Conservation (phyloP, 37 sponge, comb jelly and placozoan genomes). For the Beroe ovata region DNA sequence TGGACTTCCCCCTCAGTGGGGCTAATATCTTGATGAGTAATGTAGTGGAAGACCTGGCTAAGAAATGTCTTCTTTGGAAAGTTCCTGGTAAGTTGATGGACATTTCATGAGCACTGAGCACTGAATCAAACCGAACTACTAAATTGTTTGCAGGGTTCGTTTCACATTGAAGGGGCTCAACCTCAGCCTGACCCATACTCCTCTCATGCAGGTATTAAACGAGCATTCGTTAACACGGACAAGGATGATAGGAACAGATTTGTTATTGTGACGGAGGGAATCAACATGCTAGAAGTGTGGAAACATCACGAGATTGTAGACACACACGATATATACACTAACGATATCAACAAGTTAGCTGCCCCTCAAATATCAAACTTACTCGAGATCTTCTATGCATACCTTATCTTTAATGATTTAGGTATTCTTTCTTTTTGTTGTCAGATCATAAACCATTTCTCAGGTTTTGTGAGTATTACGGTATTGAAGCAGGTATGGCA, state of each 20-base stretch:
- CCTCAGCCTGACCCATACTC: neutral
- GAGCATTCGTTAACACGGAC: constrained; percentile 22
- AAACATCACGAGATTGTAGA: constrained; percentile 74
- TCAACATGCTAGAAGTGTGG: constrained; percentile 76
- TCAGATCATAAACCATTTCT: too few species aligned
- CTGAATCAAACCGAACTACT: too few species aligned
- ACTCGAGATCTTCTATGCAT: too few species aligned
- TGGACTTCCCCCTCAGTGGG: constrained; percentile 67
- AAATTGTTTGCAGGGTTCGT: neutral
- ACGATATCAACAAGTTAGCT: constrained; percentile 76
- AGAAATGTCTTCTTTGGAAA: constrained; percentile 33
- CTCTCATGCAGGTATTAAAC: constrained; percentile 52
- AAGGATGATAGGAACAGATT: neutral
- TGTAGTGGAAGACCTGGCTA: constrained; percentile 50
- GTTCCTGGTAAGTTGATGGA: neutral
- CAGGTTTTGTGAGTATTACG: constrained; percentile 41
- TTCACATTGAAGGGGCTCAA: neutral
- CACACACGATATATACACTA: constrained; percentile 77
- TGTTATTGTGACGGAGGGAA: constrained; percentile 9
- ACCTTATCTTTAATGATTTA: too few species aligned
- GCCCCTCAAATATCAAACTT: too few species aligned
- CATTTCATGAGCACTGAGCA: too few species aligned
- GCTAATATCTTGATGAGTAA: constrained; percentile 24
- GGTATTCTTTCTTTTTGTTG: too few species aligned
- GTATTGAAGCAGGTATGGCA: constrained; percentile 20